phyloP scores from a whole-genome alignment of 2,888 invertebrate species.

The Spisula subtruncata region DNA sequence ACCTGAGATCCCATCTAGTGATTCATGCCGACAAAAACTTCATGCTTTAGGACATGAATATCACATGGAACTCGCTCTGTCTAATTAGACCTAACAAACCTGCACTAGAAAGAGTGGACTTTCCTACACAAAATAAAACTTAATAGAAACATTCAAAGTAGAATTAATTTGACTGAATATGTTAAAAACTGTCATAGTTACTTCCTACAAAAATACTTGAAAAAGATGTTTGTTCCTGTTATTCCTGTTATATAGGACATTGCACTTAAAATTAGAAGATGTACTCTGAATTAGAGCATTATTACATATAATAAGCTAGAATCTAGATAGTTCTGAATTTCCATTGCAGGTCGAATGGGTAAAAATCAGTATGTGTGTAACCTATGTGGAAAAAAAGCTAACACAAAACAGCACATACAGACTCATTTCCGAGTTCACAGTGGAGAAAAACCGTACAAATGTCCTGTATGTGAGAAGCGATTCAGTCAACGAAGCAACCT shows the following conservation, averaged over 20 bases:
- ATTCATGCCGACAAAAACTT: slow-evolving; percentile 15
- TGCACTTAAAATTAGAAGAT: no score
- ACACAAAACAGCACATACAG: slow-evolving; percentile 39
- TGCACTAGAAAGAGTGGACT: no score
- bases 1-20: slow-evolving; percentile 43
- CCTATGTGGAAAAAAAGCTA: slow-evolving; percentile 49
- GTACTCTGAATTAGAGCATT: not conserved
- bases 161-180: no score
- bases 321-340: slow-evolving; percentile 21
- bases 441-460: slow-evolving; percentile 55
- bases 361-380: slow-evolving; percentile 28
- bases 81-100: no score
- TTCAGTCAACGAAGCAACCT: slow-evolving; percentile 54
- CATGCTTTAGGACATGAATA: not conserved
- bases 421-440: slow-evolving; percentile 55
- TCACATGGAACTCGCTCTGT: no score
- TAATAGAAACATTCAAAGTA: no score
- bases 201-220: no score
- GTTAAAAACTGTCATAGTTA: no score
- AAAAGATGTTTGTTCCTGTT: no score
- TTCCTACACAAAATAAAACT: no score
- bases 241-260: no score
- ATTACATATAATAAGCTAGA: no score
- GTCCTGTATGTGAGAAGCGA: slow-evolving; percentile 40
- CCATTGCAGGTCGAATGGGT: not conserved